Percentiles rank a stretch among this genome's conserved stretches.
These are phyloP conservation scores for Dimorphilus gyrociliatus DNA, from an alignment of 2,888 invertebrate species.

Conservation along the genomic window DNA sequence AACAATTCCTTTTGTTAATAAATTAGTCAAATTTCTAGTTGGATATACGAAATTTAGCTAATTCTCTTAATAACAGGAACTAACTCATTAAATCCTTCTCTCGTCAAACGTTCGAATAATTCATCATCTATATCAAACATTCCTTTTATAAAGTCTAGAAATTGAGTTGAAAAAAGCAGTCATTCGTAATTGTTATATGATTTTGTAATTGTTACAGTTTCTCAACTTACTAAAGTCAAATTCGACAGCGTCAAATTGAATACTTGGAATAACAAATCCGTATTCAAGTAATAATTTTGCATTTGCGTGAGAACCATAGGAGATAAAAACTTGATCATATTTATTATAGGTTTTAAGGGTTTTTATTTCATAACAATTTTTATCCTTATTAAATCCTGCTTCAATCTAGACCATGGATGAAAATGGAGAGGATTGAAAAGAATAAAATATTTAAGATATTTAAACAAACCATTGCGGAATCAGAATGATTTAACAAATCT, in stretches of 20 bases:
- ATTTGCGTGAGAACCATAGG: slow-evolving; percentile 68
- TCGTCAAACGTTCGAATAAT: too few relatives aligned
- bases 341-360: slow-evolving; percentile 44
- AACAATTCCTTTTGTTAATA: too few relatives aligned
- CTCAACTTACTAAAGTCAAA: slow-evolving; percentile 38
- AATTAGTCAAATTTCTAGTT: too few relatives aligned
- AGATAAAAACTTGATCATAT: slow-evolving; percentile 65
- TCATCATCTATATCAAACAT: too few relatives aligned
- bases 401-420: slow-evolving; percentile 17
- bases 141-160: too few relatives aligned
- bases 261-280: slow-evolving; percentile 56
- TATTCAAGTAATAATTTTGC: slow-evolving; percentile 65
- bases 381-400: slow-evolving; percentile 27
- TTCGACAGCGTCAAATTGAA: slow-evolving; percentile 51
- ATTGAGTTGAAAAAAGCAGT: too few relatives aligned
- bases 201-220: too few relatives aligned
- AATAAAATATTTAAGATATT: slow-evolving; percentile 1
- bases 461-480: slow-evolving; percentile 22
- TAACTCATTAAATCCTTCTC: too few relatives aligned
- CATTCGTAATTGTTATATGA: too few relatives aligned
- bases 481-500: slow-evolving; percentile 74
- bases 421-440: neutral
- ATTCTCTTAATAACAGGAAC: too few relatives aligned
- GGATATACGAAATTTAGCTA: too few relatives aligned
- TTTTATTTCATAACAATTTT: slow-evolving; percentile 43